phyloP scores from a whole-genome alignment of 2,888 invertebrate species.

The Philonicus albiceps region DNA sequence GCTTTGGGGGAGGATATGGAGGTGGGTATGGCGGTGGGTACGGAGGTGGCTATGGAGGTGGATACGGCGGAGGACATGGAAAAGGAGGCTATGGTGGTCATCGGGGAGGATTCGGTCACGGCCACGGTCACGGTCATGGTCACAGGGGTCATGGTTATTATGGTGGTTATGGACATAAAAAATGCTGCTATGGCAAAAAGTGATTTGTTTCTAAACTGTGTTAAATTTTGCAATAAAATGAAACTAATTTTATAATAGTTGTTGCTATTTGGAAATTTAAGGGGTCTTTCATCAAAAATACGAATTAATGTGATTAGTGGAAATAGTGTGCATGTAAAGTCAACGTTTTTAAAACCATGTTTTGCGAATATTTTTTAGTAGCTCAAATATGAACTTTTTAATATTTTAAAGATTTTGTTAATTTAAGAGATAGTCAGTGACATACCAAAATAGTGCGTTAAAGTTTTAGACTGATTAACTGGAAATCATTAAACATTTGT shows the following conservation, averaged over 20 bases:
- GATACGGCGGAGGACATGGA: background rate
- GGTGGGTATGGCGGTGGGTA: conserved; percentile 50
- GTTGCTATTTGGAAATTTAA: no score
- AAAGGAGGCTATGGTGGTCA: background rate
- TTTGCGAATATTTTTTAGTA: no score
- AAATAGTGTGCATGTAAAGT: no score
- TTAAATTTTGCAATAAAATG: background rate
- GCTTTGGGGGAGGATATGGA: conserved; percentile 47
- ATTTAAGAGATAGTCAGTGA: no score
- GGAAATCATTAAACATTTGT: no score
- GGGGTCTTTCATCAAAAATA: no score
- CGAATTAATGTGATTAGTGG: no score
- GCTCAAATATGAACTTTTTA: no score
- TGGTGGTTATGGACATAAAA: conserved; percentile 12
- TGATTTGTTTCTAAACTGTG: background rate
- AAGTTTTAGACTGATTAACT: no score
- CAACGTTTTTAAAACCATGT: no score
- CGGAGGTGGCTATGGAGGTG: conserved; percentile 47
- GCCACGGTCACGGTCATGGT: conserved; percentile 2
- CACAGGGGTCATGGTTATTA: background rate
- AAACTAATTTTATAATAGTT: background rate
- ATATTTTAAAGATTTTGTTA: no score
- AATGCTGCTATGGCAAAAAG: background rate
- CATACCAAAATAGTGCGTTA: no score
- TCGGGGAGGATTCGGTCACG: background rate